These are phyloP conservation scores for Eleutherodactylus coqui DNA, from an alignment of 2,797 vertebrate species.

Conservation along the genomic window DNA sequence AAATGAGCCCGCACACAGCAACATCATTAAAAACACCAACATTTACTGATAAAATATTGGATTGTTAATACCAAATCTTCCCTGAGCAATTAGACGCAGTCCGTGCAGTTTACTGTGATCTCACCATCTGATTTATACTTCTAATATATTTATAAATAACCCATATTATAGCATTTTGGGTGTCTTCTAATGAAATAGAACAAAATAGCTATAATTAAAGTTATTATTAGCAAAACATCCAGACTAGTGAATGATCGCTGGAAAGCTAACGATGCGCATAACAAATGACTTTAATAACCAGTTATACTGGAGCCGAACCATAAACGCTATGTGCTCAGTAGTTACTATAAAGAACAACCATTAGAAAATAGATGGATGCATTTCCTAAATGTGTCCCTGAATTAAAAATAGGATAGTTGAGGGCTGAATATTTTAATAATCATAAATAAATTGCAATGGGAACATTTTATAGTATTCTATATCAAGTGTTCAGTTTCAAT, in stretches of 20 bases:
- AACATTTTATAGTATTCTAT: not conserved
- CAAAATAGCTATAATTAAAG: not conserved
- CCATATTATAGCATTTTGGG: not conserved
- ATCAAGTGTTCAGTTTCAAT: not conserved
- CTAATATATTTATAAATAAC: not conserved
- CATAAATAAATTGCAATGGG: not conserved
- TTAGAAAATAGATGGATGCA: not conserved
- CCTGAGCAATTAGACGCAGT: not conserved
- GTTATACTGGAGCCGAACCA: not conserved
- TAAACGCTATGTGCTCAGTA: not conserved
- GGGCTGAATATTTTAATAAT: not conserved
- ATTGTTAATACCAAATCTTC: not conserved
- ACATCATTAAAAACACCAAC: not conserved
- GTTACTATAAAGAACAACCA: not conserved
- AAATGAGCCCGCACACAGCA: no score
- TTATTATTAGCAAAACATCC: not conserved
- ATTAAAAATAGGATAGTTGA: not conserved
- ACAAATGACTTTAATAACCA: conserved; percentile 9
- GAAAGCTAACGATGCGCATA: not conserved
- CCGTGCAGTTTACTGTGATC: not conserved
- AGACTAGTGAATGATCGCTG: not conserved
- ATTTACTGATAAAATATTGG: not conserved
- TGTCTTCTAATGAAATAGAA: not conserved
- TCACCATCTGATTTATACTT: not conserved
- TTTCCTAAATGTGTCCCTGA: not conserved